Conservation (phyloP, 2,888 invertebrate genomes). For the Noctua janthe region DNA sequence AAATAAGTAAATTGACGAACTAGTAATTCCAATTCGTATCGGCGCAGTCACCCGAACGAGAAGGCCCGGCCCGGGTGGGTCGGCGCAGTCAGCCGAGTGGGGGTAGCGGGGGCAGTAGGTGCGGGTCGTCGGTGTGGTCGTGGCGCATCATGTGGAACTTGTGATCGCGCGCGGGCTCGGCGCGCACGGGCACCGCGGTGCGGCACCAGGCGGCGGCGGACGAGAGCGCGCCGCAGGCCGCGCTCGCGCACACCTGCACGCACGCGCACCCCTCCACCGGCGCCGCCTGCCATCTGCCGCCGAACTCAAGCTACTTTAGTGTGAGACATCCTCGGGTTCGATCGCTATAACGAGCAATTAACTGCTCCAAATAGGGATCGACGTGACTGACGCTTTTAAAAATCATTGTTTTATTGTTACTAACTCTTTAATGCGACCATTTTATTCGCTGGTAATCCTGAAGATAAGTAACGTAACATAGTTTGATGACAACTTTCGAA, state of each 20-base stretch:
- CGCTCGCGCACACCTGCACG: constrained; percentile 46
- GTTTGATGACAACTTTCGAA: no score
- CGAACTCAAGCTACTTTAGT: not conserved
- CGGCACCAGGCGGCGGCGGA: constrained; percentile 69
- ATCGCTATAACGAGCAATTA: no score
- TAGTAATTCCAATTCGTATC: not conserved
- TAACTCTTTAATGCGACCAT: no score
- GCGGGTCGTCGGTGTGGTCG: constrained; percentile 76
- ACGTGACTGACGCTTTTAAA: no score
- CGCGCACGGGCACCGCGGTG: constrained; percentile 66
- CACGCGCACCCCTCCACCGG: constrained; percentile 65
- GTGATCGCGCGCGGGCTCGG: constrained; percentile 70
- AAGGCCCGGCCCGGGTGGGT: no score
- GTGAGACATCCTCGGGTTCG: not conserved
- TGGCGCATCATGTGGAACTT: constrained; percentile 64
- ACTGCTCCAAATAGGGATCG: not conserved
- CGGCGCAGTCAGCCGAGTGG: not conserved
- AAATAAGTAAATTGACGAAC: not conserved
- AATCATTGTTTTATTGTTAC: no score
- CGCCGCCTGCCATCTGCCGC: constrained; percentile 39
- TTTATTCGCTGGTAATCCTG: not conserved
- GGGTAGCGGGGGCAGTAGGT: constrained; percentile 69
- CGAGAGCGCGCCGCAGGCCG: constrained; percentile 9
- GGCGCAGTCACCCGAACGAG: not conserved
- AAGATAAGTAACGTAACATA: not conserved